These are phyloP conservation scores for Corynorhinus townsendii DNA, from an alignment of 2,113 vertebrate genomes.

Conservation along the genomic window DNA sequence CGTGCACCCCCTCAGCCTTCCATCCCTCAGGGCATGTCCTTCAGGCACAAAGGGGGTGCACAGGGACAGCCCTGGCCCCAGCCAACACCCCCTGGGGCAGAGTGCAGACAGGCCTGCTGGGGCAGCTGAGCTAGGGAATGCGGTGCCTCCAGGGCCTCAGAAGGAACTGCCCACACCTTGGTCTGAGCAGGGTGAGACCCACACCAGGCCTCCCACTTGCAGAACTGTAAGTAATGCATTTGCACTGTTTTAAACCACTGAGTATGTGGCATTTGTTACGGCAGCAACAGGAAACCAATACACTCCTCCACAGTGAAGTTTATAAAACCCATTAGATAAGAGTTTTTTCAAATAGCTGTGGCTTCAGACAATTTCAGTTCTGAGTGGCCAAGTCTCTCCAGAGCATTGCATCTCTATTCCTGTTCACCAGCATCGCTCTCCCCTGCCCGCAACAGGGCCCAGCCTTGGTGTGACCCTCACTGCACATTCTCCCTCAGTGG, in stretches of 20 bases:
- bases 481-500: background rate
- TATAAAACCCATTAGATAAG: background rate
- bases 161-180: background rate
- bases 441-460: rapidly evolving
- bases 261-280: background rate
- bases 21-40: background rate
- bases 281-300: background rate
- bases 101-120: rapidly evolving
- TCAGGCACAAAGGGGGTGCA: background rate
- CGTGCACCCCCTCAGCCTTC: rapidly evolving
- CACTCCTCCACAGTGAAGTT: background rate
- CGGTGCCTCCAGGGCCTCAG: background rate
- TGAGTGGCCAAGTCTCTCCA: background rate
- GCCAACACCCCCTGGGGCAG: no score
- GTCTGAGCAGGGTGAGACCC: background rate
- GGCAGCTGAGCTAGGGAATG: background rate
- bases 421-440: background rate
- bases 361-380: background rate
- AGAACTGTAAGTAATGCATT: background rate
- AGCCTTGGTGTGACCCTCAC: background rate
- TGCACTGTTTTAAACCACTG: background rate
- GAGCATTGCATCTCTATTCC: background rate
- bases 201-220: rapidly evolving
- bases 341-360: background rate
- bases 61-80: rapidly evolving